Evolutionary conservation across 30 jellyfish, hydroid and myxozoan species (phyloP), one percentile per base, ranked within the genome.

Genomic region (Nemopilema nomurai): DNA sequence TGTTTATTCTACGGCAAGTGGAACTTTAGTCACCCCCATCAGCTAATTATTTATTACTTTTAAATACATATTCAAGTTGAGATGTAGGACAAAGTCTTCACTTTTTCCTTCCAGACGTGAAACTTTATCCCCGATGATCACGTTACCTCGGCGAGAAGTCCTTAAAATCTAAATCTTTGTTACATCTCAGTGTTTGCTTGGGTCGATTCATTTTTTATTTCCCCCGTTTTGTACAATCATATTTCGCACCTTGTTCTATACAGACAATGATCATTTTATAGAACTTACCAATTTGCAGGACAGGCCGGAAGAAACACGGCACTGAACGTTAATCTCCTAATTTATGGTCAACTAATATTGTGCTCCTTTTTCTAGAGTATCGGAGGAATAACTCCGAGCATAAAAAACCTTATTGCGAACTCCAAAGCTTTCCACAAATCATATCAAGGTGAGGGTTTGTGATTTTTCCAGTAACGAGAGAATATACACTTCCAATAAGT

Each of bases 361-460:
- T n/a, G n/a, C n/a, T n/a, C n/a, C n/a, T n/a, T 27, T 28, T 72
- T 67, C 27, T 76, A 94, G 99, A 94, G 86, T 73, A 87, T 94
- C 62, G 66, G 95, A 1, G 74, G 80, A 18, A 85, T 94, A 65
- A 89, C 97, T 8, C 99, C 99, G 9, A 33, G 57, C 24, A 83
- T 94, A 50, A 86, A 95, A 50, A 96, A 85, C 31, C 80, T 94
- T 62, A 97, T 89, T 28, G 91, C 96, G 25, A 77, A 68, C 71
- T 97, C 97, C 29, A 94, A 94, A 76, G 82, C 86, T n/a, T 94
- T 90, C 50, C 97, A 94, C 82, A 89, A 85, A 77, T 94, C 99
- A 1, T 88, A 83, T 69, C 99, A 94, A 85, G 89, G 99, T 89
- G 80, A 27, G n/a, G n/a, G n/a, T n/a, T n/a, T n/a, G n/a, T n/a